Evolutionary conservation across 2,113 vertebrate genomes (phyloP).

Genomic region (Callaeas wilsoni): DNA sequence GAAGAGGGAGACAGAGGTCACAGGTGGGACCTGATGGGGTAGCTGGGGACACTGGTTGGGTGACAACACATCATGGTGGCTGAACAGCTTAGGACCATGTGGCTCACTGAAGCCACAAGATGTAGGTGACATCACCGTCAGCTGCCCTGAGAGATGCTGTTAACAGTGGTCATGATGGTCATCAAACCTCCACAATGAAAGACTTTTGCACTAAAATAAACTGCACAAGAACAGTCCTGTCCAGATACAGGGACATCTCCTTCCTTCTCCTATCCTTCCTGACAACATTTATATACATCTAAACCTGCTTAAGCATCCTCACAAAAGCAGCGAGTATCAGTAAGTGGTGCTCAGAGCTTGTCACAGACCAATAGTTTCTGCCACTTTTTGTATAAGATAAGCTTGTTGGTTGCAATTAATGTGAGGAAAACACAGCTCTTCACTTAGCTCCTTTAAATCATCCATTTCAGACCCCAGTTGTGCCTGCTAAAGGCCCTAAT

Average conservation of each 20-base stretch:
- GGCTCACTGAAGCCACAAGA: background rate
- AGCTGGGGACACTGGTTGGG: background rate
- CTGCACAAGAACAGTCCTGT: background rate
- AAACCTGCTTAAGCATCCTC: background rate
- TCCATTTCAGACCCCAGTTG: background rate
- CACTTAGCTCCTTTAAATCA: background rate
- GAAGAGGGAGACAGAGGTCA: background rate
- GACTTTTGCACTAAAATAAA: background rate
- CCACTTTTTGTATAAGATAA: background rate
- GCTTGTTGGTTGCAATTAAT: background rate
- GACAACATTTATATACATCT: background rate
- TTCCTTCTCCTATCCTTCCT: background rate
- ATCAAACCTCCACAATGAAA: accelerated
- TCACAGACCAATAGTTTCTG: background rate
- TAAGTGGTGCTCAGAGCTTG: background rate
- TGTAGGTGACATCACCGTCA: accelerated
- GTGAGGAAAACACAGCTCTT: background rate
- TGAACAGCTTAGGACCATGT: background rate
- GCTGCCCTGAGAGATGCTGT: background rate
- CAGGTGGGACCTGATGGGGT: accelerated
- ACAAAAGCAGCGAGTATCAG: background rate
- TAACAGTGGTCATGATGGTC: accelerated
- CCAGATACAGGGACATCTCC: background rate
- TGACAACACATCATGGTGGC: background rate
- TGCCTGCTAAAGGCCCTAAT: background rate